These are phyloP conservation scores for Salvelinus sp. DNA, from an alignment of 2,113 vertebrate species.

Conservation along the genomic window DNA sequence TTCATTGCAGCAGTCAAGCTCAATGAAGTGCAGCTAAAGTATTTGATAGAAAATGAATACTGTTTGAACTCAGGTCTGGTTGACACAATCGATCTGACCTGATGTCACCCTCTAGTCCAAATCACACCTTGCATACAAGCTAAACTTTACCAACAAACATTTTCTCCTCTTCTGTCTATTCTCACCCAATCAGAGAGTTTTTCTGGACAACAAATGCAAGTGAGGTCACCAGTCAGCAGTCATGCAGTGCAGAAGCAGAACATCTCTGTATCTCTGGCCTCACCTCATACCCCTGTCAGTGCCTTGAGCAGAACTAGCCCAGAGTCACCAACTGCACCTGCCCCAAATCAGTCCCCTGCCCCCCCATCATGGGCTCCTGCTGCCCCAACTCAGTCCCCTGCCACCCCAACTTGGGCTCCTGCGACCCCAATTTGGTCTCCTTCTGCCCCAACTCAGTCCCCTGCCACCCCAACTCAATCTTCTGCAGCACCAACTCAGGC, in stretches of 20 bases:
- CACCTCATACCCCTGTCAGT: conserved; percentile 78
- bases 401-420: background rate
- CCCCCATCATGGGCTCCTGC: background rate
- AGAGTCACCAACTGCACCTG: background rate
- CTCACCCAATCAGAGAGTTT: conserved; percentile 26
- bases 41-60: too few species aligned
- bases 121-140: too few species aligned
- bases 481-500: background rate
- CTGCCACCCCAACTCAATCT: background rate
- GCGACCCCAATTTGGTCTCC: background rate
- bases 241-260: conserved; percentile 61
- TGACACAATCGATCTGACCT: too few species aligned
- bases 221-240: conserved; percentile 8
- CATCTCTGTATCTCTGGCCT: conserved; percentile 62
- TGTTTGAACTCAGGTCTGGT: too few species aligned
- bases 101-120: too few species aligned
- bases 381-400: background rate
- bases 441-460: background rate
- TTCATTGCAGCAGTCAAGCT: too few species aligned
- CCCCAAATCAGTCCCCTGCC: background rate
- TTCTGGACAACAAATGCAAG: conserved; percentile 38
- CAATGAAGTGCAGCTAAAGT: too few species aligned
- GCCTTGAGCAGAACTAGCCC: conserved; percentile 68
- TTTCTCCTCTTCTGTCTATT: background rate
- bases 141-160: background rate